These are phyloP conservation scores for Maccullochella peelii DNA, from an alignment of 2,113 vertebrate species.

Conservation along the genomic window DNA sequence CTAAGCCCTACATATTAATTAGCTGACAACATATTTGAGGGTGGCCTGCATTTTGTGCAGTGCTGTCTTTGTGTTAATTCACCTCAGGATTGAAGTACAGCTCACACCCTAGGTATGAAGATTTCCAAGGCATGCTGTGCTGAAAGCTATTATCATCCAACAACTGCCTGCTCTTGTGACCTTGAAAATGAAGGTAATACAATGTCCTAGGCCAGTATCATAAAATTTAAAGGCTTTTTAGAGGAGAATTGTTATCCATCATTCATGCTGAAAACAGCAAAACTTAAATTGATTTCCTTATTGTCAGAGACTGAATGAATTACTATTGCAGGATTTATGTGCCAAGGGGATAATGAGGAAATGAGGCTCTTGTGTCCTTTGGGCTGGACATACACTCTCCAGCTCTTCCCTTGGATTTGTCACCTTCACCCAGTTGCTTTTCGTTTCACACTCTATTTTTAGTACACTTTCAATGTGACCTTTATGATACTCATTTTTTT, in stretches of 20 bases:
- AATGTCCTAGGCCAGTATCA: neutral
- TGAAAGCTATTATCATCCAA: conserved; percentile 20
- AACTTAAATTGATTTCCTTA: conserved; percentile 5
- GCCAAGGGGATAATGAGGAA: conserved; percentile 18
- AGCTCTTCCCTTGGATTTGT: conserved; percentile 4
- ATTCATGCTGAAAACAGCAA: conserved; percentile 3
- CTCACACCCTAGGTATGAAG: conserved; percentile 24
- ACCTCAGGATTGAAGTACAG: conserved; percentile 1
- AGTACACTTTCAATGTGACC: conserved; percentile 38
- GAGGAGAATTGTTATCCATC: neutral
- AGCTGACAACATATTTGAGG: conserved; percentile 4
- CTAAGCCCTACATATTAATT: neutral
- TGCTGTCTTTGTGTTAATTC: conserved; percentile 28
- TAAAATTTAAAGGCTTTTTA: conserved; percentile 20
- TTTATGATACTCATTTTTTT: conserved; percentile 21
- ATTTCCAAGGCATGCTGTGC: conserved; percentile 29
- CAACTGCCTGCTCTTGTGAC: conserved; percentile 23
- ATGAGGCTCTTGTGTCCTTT: conserved; percentile 18
- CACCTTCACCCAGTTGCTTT: conserved; percentile 27
- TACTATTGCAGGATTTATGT: conserved; percentile 4
- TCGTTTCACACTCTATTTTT: conserved; percentile 43
- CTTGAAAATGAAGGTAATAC: conserved; percentile 27
- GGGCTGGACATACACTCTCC: neutral
- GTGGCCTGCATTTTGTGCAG: neutral
- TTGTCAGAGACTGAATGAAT: conserved; percentile 35